A percentile compares a stretch with the other conserved stretches of the same genome.
These are phyloP conservation scores for Metridium senile DNA, from an alignment of 92 coral and sea anemone genomes.

Conservation along the genomic window DNA sequence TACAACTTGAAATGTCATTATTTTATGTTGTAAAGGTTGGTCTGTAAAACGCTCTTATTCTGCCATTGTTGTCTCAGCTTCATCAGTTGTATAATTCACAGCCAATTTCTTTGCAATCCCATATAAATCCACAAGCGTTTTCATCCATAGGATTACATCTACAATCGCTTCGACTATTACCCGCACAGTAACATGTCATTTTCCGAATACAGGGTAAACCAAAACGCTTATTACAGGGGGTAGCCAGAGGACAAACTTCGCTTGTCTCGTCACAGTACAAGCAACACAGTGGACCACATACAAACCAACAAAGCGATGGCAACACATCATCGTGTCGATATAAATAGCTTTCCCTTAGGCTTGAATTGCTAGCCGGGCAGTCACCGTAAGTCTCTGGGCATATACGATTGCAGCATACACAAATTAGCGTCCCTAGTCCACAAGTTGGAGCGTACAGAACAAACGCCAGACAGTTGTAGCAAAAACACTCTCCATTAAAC, in stretches of 20 bases:
- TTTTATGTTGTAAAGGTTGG: too few relatives aligned
- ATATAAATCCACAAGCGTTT: slow-evolving; percentile 75
- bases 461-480: slow-evolving; percentile 64
- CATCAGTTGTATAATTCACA: slow-evolving; percentile 15
- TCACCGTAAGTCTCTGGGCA: slow-evolving; percentile 77
- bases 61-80: not conserved
- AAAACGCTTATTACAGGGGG: slow-evolving; percentile 30
- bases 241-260: slow-evolving; percentile 71
- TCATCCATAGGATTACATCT: slow-evolving; percentile 57
- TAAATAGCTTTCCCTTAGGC: slow-evolving; percentile 58
- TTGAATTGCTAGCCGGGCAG: slow-evolving; percentile 51
- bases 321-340: slow-evolving; percentile 41
- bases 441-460: slow-evolving; percentile 49
- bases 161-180: slow-evolving; percentile 8
- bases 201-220: slow-evolving; percentile 38
- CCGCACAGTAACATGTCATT: slow-evolving; percentile 75
- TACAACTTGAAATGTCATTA: too few relatives aligned
- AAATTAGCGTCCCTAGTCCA: slow-evolving; percentile 56
- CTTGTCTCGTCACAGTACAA: slow-evolving; percentile 56
- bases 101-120: slow-evolving; percentile 56
- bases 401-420: slow-evolving; percentile 50
- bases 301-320: slow-evolving; percentile 49
- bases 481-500: slow-evolving; percentile 57
- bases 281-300: slow-evolving; percentile 76
- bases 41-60: not conserved